These are phyloP conservation scores for Drosophila ogumai DNA, from an alignment of 1,140 invertebrate genomes.

Conservation along the genomic window DNA sequence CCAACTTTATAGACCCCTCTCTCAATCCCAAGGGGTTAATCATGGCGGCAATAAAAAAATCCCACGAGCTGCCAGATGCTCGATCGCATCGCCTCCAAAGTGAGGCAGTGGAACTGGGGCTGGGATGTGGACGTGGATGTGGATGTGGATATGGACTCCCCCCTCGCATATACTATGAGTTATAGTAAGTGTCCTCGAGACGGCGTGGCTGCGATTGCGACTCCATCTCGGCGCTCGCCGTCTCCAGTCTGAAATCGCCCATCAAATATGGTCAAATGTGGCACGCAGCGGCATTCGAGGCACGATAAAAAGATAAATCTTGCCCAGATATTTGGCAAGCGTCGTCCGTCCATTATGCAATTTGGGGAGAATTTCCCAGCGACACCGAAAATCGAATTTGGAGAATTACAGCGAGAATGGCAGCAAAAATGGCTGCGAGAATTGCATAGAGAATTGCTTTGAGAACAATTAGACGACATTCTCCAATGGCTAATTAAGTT, in stretches of 20 bases:
- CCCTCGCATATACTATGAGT: constrained; percentile 14
- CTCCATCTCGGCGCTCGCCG: constrained; percentile 1
- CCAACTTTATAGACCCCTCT: neutral
- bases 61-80: constrained; percentile 58
- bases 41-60: constrained; percentile 38
- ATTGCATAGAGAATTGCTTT: constrained; percentile 15
- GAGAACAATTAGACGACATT: constrained; percentile 74
- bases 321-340: constrained; percentile 50
- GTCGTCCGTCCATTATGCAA: constrained; percentile 43
- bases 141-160: constrained; percentile 4
- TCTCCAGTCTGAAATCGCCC: constrained; percentile 41
- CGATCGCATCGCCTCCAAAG: constrained; percentile 6
- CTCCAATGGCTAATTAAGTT: constrained; percentile 65
- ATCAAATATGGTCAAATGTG: constrained; percentile 78
- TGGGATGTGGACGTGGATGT: neutral
- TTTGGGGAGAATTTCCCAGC: constrained; percentile 46
- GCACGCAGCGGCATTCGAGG: constrained; percentile 71
- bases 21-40: constrained; percentile 56
- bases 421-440: neutral
- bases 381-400: constrained; percentile 16
- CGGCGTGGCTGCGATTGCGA: constrained; percentile 42
- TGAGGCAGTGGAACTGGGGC: constrained; percentile 23
- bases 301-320: constrained; percentile 53
- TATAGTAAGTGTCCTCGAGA: constrained; percentile 44
- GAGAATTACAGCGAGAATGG: constrained; percentile 14